Evolutionary conservation across 2,888 invertebrate species (phyloP), one percentile per base, ranked within the genome.

Genomic region (Resseliella maxima): DNA sequence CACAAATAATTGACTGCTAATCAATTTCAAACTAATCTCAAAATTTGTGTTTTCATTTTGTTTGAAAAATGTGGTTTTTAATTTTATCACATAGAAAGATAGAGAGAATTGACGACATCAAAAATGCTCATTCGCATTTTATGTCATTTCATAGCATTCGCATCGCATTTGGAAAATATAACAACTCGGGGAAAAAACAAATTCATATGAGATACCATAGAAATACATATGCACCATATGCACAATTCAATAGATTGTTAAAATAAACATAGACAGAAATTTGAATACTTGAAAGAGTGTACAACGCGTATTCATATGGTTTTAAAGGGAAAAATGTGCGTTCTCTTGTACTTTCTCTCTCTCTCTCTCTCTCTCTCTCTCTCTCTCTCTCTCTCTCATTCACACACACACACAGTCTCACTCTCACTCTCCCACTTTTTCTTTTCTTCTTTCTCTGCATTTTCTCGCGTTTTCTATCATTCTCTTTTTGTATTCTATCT

Each of bases 251-350:
- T 72, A 31, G 72, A 72, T 72, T 50, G 72, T 10, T 15, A 72
- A 72, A 72, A 12, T 72, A 72, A 72, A 72, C 72, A 72, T 15
- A 72, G 72, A 72, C 72, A 31, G 72, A 31, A 72, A 72, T 72
- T 72, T 72, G 72, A 72, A 72, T 72, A 72, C 72, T 31, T 18
- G 31, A 72, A 15, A 72, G 72, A 59, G 31, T 31, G 72, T 72
- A 15, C 72, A 72, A 59, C 27, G 59, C 59, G 24, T 50, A 50
- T 50, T 50, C 50, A 50, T 50, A 50, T 59, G 27, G 59, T 5
- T 59, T 59, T 5, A 18, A 50, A 18, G 21, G 5, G 59, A 24
- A 59, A 59, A 59, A 24, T 59, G n/a, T 18, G n/a, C 50, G 15
- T 12, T 41, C 41, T 5, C 41, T 41, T 12, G 12, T 12, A n/a